These are phyloP conservation scores for Coilia nasus DNA, from an alignment of 2,797 vertebrate species.

Conservation along the genomic window DNA sequence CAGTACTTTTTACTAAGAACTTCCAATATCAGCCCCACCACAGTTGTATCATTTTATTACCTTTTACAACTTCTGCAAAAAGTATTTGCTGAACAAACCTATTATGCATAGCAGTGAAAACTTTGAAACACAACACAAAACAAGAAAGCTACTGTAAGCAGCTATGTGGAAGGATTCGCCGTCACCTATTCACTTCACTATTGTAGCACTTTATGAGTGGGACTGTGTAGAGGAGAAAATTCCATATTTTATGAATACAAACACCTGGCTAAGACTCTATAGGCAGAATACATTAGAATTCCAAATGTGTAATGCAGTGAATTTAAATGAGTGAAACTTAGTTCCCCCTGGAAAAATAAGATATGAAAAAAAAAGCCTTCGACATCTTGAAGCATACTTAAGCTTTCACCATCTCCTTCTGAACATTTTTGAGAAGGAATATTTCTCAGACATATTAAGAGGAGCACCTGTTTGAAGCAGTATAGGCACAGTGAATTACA, in stretches of 20 bases:
- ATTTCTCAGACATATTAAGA: not conserved
- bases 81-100: not conserved
- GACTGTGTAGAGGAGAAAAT: not conserved
- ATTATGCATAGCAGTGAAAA: not conserved
- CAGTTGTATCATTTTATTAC: not conserved
- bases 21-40: not conserved
- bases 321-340: not conserved
- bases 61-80: not conserved
- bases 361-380: not conserved
- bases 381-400: constrained; percentile 6
- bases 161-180: not conserved
- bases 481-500: constrained; percentile 16
- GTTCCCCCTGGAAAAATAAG: constrained; percentile 2
- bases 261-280: constrained; percentile 3
- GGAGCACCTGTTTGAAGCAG: not conserved
- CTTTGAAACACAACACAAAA: not conserved
- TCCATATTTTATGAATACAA: constrained; percentile 28
- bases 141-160: not conserved
- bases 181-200: not conserved
- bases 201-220: not conserved
- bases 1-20: not conserved
- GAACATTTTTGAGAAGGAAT: not conserved
- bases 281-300: constrained; percentile 18
- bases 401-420: not conserved
- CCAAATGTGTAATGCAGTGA: constrained; percentile 13